phyloP scores from a whole-genome alignment of 2,888 invertebrate species.

The Rhimphoctona megacephalus region DNA sequence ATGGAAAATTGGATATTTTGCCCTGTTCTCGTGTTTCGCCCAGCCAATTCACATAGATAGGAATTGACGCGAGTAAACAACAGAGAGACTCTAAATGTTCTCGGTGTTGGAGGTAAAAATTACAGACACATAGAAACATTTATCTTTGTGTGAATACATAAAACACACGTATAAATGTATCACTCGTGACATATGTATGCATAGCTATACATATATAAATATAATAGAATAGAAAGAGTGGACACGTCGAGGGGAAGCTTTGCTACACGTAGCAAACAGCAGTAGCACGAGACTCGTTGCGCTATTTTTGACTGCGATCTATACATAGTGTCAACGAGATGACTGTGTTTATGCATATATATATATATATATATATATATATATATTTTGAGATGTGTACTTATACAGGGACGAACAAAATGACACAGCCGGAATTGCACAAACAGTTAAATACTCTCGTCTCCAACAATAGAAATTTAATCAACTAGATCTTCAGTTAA shows the following conservation, averaged over 20 bases:
- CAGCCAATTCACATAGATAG: slow-evolving; percentile 3
- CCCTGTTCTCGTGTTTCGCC: background rate
- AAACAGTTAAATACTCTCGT: slow-evolving; percentile 5
- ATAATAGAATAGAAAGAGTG: slow-evolving; percentile 38
- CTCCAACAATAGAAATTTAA: background rate
- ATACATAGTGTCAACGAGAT: slow-evolving; percentile 46
- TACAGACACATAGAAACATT: background rate
- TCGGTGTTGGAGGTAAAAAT: background rate
- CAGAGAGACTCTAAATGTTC: slow-evolving; percentile 15
- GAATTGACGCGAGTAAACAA: slow-evolving; percentile 32
- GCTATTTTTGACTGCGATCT: slow-evolving; percentile 55
- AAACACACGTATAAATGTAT: background rate
- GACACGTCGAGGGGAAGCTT: slow-evolving; percentile 39
- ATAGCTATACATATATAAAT: background rate
- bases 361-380: background rate
- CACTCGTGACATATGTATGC: background rate
- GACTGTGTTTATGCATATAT: slow-evolving; percentile 16
- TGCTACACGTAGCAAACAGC: slow-evolving; percentile 50
- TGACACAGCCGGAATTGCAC: slow-evolving; percentile 6
- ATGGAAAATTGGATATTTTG: slow-evolving; percentile 23
- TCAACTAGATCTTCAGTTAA: background rate
- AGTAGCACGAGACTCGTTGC: slow-evolving; percentile 45
- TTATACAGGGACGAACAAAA: slow-evolving; percentile 21
- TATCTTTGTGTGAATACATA: background rate
- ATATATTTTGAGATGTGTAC: slow-evolving; percentile 2